phyloP scores from a whole-genome alignment of 1,140 invertebrate species.

The Wiebesia pumilae region DNA sequence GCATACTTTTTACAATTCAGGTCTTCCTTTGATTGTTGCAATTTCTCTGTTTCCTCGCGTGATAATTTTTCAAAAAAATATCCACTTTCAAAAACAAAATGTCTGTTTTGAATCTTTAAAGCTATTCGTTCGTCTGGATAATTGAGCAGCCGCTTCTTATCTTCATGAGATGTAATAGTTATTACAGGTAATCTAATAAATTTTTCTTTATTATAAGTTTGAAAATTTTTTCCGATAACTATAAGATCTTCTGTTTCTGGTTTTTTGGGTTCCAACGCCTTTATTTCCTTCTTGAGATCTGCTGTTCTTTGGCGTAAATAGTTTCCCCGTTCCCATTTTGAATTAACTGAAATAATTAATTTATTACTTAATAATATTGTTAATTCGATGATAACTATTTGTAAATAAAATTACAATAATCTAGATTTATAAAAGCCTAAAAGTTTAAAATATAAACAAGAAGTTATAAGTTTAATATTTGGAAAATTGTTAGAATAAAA shows the following conservation, averaged over 20 bases:
- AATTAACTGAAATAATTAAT: background rate
- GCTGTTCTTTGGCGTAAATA: constrained; percentile 53
- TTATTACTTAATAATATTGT: no score
- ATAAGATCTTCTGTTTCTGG: constrained; percentile 50
- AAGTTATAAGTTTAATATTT: background rate
- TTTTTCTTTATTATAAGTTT: background rate
- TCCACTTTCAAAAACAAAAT: constrained; percentile 48
- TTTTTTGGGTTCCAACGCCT: constrained; percentile 47
- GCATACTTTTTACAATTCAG: constrained; percentile 14
- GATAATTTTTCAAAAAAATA: constrained; percentile 38
- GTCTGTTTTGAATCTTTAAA: constrained; percentile 58
- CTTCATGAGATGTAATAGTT: constrained; percentile 35
- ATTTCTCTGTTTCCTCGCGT: background rate
- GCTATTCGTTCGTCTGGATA: constrained; percentile 37
- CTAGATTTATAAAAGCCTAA: no score
- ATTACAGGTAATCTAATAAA: constrained; percentile 47
- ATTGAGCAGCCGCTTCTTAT: background rate
- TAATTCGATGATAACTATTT: no score
- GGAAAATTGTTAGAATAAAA: no score
- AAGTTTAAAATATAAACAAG: no score
- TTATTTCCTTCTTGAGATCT: constrained; percentile 52
- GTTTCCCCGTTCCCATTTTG: constrained; percentile 53
- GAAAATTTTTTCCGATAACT: constrained; percentile 49
- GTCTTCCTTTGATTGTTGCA: background rate
- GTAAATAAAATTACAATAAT: no score